Evolutionary conservation across 2,797 vertebrate genomes (phyloP).

Genomic region (Stomatorhinus walkeri): DNA sequence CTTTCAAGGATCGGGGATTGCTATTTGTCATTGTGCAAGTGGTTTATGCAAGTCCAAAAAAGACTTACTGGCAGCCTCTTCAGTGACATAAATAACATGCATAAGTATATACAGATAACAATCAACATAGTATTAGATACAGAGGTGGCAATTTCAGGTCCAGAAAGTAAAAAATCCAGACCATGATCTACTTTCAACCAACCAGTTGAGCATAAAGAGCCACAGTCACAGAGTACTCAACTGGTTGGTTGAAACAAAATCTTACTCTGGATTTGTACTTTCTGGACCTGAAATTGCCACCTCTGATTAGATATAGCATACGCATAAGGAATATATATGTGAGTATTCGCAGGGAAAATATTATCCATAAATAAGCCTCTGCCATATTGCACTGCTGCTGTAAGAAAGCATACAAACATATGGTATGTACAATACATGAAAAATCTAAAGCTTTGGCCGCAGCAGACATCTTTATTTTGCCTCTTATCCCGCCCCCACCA

Average conservation of each 20-base stretch:
- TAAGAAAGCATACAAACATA: not conserved
- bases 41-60: not conserved
- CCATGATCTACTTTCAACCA: too few species aligned
- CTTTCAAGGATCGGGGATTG: not conserved
- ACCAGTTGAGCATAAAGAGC: too few species aligned
- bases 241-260: too few species aligned
- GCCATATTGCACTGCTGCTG: not conserved
- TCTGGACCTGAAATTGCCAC: too few species aligned
- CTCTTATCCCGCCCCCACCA: not conserved
- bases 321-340: not conserved
- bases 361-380: not conserved
- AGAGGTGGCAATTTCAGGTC: too few species aligned
- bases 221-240: too few species aligned
- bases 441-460: not conserved
- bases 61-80: not conserved
- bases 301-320: not conserved
- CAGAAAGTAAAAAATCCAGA: too few species aligned
- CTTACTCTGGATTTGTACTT: too few species aligned
- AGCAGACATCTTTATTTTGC: constrained; percentile 7
- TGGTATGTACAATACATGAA: not conserved
- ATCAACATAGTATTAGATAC: not conserved
- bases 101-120: not conserved
- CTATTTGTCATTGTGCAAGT: not conserved
- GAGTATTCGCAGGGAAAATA: not conserved
- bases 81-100: not conserved